Conservation (phyloP, 2,113 vertebrate genomes). For the Psephotus haematonotus region DNA sequence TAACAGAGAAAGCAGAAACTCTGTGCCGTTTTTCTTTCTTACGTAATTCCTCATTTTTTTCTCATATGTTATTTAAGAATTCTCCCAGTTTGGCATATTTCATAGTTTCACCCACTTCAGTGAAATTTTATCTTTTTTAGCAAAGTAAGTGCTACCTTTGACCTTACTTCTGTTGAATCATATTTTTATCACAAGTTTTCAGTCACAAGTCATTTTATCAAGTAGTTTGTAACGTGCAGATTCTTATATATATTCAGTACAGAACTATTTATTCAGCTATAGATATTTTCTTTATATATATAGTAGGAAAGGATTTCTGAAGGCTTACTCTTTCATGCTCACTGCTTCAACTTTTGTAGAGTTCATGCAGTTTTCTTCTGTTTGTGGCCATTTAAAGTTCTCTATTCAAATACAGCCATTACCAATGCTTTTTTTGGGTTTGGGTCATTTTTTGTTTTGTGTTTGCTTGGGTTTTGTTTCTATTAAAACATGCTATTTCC, state of each 20-base stretch:
- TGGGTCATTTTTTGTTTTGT: background rate
- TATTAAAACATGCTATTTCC: background rate
- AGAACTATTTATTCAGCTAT: background rate
- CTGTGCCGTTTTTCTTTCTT: background rate
- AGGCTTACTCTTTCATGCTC: background rate
- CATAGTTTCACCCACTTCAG: background rate
- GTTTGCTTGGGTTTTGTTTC: background rate
- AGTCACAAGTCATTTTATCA: background rate
- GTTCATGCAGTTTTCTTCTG: background rate
- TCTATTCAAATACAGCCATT: background rate
- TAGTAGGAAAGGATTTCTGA: background rate
- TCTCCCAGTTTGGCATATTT: background rate
- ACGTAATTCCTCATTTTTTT: background rate
- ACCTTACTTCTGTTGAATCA: background rate
- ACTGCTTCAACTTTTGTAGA: background rate
- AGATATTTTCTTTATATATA: background rate
- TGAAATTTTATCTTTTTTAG: background rate
- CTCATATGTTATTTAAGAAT: background rate
- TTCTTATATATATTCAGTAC: background rate
- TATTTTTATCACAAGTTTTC: background rate
- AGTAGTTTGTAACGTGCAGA: background rate
- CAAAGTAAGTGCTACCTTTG: background rate
- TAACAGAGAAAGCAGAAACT: background rate
- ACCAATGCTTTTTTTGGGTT: background rate
- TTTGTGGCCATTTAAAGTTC: background rate